phyloP scores from a whole-genome alignment of 2,888 invertebrate genomes.

The Drosophila peninsularis region DNA sequence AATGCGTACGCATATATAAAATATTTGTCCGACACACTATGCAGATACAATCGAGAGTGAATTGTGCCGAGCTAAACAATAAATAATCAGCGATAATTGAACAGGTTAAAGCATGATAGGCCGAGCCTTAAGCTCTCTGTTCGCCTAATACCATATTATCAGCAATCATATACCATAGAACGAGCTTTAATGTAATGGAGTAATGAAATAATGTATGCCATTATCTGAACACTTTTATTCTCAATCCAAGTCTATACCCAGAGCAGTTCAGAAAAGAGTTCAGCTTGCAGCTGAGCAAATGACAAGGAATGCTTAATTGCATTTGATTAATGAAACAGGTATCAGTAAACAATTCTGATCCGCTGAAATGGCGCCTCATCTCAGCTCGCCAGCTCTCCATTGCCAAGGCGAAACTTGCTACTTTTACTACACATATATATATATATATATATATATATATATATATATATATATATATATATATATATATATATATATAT shows the following conservation, averaged over 20 bases:
- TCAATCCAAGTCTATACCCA: background rate
- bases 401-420: constrained; percentile 9
- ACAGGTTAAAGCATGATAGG: background rate
- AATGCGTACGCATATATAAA: background rate
- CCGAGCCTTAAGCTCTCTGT: background rate
- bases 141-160: background rate
- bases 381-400: background rate
- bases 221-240: background rate
- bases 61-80: background rate
- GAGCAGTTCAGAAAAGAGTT: background rate
- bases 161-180: background rate
- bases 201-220: background rate
- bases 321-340: background rate
- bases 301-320: background rate
- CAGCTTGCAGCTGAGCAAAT: background rate
- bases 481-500: background rate
- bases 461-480: background rate
- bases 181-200: background rate
- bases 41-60: constrained; percentile 5
- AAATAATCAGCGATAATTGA: background rate
- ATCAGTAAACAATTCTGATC: background rate
- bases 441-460: too few relatives aligned
- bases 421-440: background rate
- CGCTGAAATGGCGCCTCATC: background rate
- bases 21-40: constrained; percentile 1